phyloP scores from a whole-genome alignment of 2,888 invertebrate species.

The Ophion slaviceki region DNA sequence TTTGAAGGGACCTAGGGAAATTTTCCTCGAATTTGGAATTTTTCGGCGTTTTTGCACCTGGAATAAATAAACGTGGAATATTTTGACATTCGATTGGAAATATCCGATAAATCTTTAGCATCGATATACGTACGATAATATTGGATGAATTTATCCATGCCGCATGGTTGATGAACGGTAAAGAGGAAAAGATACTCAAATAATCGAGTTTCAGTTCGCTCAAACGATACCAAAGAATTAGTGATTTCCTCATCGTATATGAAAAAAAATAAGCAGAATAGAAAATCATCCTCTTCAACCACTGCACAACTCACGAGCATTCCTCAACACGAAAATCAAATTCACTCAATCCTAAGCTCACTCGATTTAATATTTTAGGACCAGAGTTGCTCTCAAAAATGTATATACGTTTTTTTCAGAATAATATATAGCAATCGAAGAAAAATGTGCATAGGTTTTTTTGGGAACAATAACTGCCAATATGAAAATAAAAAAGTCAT shows the following conservation, averaged over 20 bases:
- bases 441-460: background rate
- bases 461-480: background rate
- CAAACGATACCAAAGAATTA: slow-evolving; percentile 73
- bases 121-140: slow-evolving; percentile 45
- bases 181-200: slow-evolving; percentile 40
- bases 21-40: background rate
- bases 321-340: background rate
- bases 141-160: slow-evolving; percentile 34
- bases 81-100: slow-evolving; percentile 7
- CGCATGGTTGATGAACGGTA: slow-evolving; percentile 16
- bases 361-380: slow-evolving; percentile 15
- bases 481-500: background rate
- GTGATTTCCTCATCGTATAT: slow-evolving; percentile 67
- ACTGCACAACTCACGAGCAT: slow-evolving; percentile 33
- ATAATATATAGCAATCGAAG: background rate
- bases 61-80: background rate
- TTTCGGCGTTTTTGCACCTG: background rate
- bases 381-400: background rate
- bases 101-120: slow-evolving; percentile 43
- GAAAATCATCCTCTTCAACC: slow-evolving; percentile 33
- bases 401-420: background rate
- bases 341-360: slow-evolving; percentile 22
- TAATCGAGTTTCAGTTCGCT: slow-evolving; percentile 73
- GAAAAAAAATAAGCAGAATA: slow-evolving; percentile 15
- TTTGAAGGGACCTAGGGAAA: too few relatives aligned